A percentile compares a stretch with the other conserved stretches of the same genome.
Conservation (phyloP, 1,140 invertebrate genomes). For the Acromyrmex heyeri region DNA sequence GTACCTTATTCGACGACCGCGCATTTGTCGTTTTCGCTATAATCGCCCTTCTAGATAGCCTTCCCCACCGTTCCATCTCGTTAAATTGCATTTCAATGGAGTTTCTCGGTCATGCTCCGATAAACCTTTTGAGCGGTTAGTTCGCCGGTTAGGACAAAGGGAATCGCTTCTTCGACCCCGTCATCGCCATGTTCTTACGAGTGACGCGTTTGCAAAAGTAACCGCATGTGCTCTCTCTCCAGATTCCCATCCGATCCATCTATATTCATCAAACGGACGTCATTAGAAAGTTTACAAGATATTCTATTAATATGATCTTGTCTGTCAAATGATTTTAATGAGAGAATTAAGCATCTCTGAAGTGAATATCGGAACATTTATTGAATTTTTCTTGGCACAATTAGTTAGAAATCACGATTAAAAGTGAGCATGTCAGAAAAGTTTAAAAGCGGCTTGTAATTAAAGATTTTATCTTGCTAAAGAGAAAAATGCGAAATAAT, state of each 20-base stretch:
- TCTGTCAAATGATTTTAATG: neutral
- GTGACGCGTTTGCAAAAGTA: slow-evolving; percentile 59
- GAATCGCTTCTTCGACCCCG: slow-evolving; percentile 56
- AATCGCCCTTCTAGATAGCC: slow-evolving; percentile 54
- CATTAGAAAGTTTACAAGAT: neutral
- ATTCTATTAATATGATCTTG: slow-evolving; percentile 11
- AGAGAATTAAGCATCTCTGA: neutral
- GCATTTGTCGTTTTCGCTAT: slow-evolving; percentile 48
- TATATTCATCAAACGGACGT: slow-evolving; percentile 17
- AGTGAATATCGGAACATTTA: neutral
- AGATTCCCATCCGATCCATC: slow-evolving; percentile 8
- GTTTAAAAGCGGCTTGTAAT: neutral
- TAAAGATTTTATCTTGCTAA: slow-evolving; percentile 3
- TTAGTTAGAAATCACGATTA: neutral
- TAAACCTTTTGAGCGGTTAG: slow-evolving; percentile 55
- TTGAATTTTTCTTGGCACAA: neutral
- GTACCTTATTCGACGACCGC: slow-evolving; percentile 18
- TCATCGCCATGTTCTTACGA: slow-evolving; percentile 62
- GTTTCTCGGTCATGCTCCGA: slow-evolving; percentile 54
- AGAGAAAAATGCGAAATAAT: neutral
- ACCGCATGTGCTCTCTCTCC: slow-evolving; percentile 12
- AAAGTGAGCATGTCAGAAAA: neutral
- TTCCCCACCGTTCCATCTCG: slow-evolving; percentile 43
- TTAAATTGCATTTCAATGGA: slow-evolving; percentile 65
- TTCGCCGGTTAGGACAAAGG: slow-evolving; percentile 54